Percentiles rank a stretch among this genome's conserved stretches.
Conservation (phyloP, 2,113 vertebrate genomes). For the Ellobius talpinus region DNA sequence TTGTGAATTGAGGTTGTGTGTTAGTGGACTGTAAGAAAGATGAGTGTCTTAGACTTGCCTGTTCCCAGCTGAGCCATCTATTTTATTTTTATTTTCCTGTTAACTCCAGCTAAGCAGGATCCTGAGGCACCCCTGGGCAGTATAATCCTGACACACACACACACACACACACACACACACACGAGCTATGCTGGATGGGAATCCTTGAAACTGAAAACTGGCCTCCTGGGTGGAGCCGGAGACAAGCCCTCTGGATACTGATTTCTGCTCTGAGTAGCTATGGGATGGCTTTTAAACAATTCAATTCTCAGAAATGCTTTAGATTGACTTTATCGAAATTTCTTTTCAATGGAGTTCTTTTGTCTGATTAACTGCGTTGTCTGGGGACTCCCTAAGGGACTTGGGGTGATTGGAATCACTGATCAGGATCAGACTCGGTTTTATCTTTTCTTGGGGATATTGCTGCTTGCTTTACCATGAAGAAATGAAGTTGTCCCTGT, state of each 20-base stretch:
- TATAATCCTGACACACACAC: neutral
- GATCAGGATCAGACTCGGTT: neutral
- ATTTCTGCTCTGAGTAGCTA: neutral
- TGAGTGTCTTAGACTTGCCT: slow-evolving; percentile 27
- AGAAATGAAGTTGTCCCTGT: neutral
- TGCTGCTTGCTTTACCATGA: neutral
- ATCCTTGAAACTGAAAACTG: neutral
- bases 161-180: neutral
- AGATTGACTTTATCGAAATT: neutral
- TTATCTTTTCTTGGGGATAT: neutral
- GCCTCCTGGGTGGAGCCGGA: neutral
- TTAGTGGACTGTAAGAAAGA: slow-evolving; percentile 44
- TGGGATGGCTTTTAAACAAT: neutral
- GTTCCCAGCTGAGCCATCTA: neutral
- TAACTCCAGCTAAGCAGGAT: neutral
- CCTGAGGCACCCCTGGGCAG: neutral
- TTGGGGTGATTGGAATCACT: neutral
- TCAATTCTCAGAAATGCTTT: neutral
- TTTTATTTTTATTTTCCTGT: neutral
- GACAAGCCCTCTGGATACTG: neutral
- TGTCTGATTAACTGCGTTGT: neutral
- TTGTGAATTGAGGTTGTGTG: slow-evolving; percentile 51
- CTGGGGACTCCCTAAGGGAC: neutral
- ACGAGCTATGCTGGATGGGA: neutral
- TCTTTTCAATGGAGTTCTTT: neutral